Conservation (phyloP, 2,797 vertebrate genomes). For the Tapera naevia region DNA sequence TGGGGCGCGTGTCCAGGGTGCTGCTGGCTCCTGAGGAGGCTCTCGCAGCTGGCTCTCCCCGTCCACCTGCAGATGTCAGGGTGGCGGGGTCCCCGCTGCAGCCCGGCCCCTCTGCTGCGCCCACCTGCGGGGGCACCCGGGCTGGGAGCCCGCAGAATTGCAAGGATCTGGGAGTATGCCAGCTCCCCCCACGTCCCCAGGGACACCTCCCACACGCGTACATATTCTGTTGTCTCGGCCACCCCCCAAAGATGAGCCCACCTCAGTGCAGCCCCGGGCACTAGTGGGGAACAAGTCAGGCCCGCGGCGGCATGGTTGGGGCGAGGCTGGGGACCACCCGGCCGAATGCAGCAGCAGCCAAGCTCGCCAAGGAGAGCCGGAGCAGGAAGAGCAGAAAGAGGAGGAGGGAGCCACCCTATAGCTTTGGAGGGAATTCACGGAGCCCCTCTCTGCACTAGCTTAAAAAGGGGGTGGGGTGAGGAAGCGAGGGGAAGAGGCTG, state of each 20-base stretch:
- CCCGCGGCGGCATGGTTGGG: conserved; percentile 45
- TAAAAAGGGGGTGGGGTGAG: conserved; percentile 12
- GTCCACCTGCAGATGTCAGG: conserved; percentile 36
- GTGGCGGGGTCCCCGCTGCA: conserved; percentile 65
- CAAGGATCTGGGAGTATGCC: neutral
- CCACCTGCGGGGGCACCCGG: neutral
- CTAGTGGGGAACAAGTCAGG: neutral
- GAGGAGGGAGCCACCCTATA: conserved; percentile 26
- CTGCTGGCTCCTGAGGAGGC: neutral
- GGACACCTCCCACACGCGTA: neutral
- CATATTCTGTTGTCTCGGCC: neutral
- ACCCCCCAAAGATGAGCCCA: neutral
- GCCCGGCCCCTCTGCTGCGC: conserved; percentile 25
- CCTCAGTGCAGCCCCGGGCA: conserved; percentile 11
- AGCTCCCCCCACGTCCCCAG: neutral
- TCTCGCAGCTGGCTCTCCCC: neutral
- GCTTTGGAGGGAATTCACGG: conserved; percentile 49
- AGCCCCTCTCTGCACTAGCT: conserved; percentile 5
- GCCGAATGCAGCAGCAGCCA: conserved; percentile 25
- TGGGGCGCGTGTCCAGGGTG: neutral
- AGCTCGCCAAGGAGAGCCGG: neutral
- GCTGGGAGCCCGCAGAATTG: neutral
- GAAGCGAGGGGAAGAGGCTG: neutral
- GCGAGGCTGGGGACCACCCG: conserved; percentile 43
- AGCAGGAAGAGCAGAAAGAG: neutral